Base-by-base conservation (phyloP, 2,797 vertebrate genomes). In the Lophius americanus region DNA sequence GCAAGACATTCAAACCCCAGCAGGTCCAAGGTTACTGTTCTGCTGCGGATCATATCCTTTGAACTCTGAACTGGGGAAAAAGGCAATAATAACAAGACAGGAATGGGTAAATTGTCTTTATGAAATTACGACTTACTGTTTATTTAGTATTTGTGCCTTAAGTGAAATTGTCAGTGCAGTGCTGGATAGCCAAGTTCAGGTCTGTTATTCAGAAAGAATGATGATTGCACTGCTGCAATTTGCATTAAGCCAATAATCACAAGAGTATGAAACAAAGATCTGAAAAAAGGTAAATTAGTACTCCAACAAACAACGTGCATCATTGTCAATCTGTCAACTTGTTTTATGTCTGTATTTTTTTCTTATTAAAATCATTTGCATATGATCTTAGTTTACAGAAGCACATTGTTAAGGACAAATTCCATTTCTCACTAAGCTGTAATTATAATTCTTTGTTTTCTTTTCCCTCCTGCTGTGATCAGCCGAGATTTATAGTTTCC, bases 401-500 rank as follows among this genome's bases (percentile, higher is more conserved):
- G 53, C 70, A 84, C 85, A 73, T 85, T 79, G 78, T 85, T 88
- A 85, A 82, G 62, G 84, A 73, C 52, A 82, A 84, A 88, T 79
- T 87, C 68, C 71, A 68, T 79, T 82, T 86, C 79, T 69, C 77
- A 77, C 65, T 67, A 73, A 83, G 80, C 71, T 41, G 2, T 88
- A 85, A 90, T 91, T 89, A 88, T 80, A 88, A 80, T 59, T 82
- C 81, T 86, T 88, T 85, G 79, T 87, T 84, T 80, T 81, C 58
- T 71, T 60, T 81, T 65, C 51, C 65, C 67, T 81, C 82, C 87
- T 60, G 74, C 83, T 78, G 85, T 71, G 76, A 83, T 85, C 78
- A 78, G 73, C 73, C 38, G 7, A 81, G 85, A 85, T 84, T 79
- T 87, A 64, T 81, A 67, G 89, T 84, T 92, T 77, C 83, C 74